Evolutionary conservation across 2,113 vertebrate genomes (phyloP).

Genomic region (Pholis gunnellus): DNA sequence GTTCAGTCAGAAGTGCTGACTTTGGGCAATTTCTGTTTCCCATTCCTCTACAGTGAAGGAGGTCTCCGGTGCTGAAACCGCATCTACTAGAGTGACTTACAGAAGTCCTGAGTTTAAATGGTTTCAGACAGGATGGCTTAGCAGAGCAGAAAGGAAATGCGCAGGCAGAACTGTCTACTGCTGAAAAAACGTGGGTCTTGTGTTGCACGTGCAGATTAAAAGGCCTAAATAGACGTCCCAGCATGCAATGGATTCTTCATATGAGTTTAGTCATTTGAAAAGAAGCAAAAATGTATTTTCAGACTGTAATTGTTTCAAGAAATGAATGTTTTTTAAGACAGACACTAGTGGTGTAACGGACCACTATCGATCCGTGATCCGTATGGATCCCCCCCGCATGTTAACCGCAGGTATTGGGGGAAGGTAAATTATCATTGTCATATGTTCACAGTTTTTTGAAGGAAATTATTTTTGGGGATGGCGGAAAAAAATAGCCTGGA

Average conservation of each 20-base stretch:
- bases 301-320: conserved; percentile 7
- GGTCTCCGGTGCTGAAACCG: conserved; percentile 52
- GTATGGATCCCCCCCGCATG: too few species aligned
- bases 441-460: too few species aligned
- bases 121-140: conserved; percentile 16
- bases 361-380: too few species aligned
- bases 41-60: conserved; percentile 10
- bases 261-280: not conserved
- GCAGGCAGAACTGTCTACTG: conserved; percentile 4
- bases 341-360: not conserved
- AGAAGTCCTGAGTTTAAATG: conserved; percentile 37
- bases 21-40: conserved; percentile 19
- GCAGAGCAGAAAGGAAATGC: conserved; percentile 35
- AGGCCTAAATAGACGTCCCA: not conserved
- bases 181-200: conserved; percentile 22
- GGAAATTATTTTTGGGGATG: too few species aligned
- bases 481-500: too few species aligned
- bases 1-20: conserved; percentile 55
- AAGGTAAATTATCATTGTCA: too few species aligned
- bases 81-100: conserved; percentile 20
- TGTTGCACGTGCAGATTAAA: conserved; percentile 1
- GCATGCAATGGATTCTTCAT: not conserved
- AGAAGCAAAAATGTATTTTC: not conserved
- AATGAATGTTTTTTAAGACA: not conserved
- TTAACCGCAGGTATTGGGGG: too few species aligned